Evolutionary conservation across 2,888 invertebrate species (phyloP).

Genomic region (Epistrophella euchroma): DNA sequence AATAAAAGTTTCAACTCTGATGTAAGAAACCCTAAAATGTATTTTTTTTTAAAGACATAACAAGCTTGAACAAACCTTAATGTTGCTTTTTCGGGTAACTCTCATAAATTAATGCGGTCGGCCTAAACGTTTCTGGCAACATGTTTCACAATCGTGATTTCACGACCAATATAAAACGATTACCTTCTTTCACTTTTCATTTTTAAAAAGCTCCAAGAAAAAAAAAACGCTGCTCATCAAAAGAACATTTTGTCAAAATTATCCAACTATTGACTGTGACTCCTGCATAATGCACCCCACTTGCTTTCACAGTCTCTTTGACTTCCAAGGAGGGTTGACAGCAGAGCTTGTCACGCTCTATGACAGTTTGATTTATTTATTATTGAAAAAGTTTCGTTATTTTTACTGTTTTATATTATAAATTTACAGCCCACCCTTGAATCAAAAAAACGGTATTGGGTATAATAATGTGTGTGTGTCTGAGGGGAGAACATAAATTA

Average conservation of each 20-base stretch:
- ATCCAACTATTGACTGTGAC: constrained; percentile 60
- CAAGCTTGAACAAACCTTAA: no score
- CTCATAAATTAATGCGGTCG: not conserved
- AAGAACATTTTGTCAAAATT: constrained; percentile 68
- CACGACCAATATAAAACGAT: not conserved
- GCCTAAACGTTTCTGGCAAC: constrained; percentile 34
- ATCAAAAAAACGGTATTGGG: not conserved
- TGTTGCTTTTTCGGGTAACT: no score
- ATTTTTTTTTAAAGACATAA: no score
- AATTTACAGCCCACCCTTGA: not conserved
- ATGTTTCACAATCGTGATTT: constrained; percentile 39
- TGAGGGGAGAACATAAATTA: constrained; percentile 66
- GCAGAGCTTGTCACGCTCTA: constrained; percentile 77
- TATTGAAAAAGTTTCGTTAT: constrained; percentile 79
- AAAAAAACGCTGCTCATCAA: constrained; percentile 45
- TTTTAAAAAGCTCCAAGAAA: constrained; percentile 5
- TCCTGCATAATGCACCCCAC: constrained; percentile 19
- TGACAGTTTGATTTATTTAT: constrained; percentile 83
- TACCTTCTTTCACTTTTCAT: constrained; percentile 41
- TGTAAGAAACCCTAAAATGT: no score
- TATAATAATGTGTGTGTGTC: constrained; percentile 11
- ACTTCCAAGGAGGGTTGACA: constrained; percentile 12
- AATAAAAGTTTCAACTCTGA: no score
- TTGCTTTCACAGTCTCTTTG: constrained; percentile 17
- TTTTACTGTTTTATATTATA: not conserved